phyloP scores from a whole-genome alignment of 2,888 invertebrate species.

The Volucella inanis region DNA sequence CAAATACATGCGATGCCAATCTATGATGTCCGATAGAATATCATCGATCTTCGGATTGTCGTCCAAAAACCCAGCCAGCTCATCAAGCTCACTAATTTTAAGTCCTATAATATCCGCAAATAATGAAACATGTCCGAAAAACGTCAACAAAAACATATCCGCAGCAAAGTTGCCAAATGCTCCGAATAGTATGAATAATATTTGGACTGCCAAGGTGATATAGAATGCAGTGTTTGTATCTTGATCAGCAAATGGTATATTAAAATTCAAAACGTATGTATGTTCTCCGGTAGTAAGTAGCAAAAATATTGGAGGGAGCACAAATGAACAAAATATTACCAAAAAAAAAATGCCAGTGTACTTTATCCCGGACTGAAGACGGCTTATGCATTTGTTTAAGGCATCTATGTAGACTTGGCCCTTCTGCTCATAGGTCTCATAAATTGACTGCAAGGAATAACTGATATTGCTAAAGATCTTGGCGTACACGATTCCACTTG shows the following conservation, averaged over 20 bases:
- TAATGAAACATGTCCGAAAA: constrained; percentile 58
- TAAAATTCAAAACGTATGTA: constrained; percentile 54
- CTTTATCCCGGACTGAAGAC: constrained; percentile 31
- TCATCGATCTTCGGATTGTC: background rate
- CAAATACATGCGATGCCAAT: constrained; percentile 73
- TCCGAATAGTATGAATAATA: constrained; percentile 52
- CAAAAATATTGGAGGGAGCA: constrained; percentile 48
- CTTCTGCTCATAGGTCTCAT: constrained; percentile 53
- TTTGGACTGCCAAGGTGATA: constrained; percentile 57
- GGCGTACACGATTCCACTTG: constrained; percentile 17
- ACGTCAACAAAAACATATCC: constrained; percentile 66
- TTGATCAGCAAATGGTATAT: constrained; percentile 65
- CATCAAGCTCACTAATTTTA: constrained; percentile 62
- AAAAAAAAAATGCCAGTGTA: constrained; percentile 35
- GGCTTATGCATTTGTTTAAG: constrained; percentile 50
- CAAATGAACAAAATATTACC: background rate
- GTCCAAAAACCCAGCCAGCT: background rate
- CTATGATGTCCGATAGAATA: constrained; percentile 55
- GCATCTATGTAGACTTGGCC: constrained; percentile 36
- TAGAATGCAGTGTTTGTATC: constrained; percentile 60
- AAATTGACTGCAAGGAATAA: constrained; percentile 20
- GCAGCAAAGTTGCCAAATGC: constrained; percentile 73
- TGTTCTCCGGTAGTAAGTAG: constrained; percentile 49
- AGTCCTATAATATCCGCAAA: constrained; percentile 64
- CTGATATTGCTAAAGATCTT: background rate